phyloP scores from a whole-genome alignment of 1,140 invertebrate genomes.

The Artemia franciscana region DNA sequence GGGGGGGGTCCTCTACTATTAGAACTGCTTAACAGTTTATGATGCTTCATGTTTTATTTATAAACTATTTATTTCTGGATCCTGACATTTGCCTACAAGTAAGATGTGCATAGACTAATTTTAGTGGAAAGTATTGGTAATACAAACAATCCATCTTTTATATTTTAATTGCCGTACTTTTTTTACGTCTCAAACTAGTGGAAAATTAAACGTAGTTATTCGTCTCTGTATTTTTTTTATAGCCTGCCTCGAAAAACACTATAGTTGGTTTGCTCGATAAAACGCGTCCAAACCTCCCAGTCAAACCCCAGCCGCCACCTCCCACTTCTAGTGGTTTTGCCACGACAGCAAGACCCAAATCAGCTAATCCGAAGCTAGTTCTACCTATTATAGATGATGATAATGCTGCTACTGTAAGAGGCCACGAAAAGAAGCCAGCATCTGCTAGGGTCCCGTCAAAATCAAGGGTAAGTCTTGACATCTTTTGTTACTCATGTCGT shows the following conservation, averaged over 20 bases:
- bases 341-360: slow-evolving; percentile 6
- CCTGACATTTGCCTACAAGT: too few relatives aligned
- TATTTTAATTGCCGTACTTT: too few relatives aligned
- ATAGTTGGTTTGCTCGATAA: slow-evolving; percentile 61
- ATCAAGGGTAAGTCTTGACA: slow-evolving; percentile 12
- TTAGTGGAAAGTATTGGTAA: too few relatives aligned
- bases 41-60: too few relatives aligned
- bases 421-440: background rate
- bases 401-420: background rate
- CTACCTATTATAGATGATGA: slow-evolving; percentile 5
- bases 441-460: slow-evolving; percentile 12
- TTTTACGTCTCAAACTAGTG: too few relatives aligned
- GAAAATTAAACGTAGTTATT: too few relatives aligned
- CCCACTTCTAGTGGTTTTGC: slow-evolving; percentile 11
- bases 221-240: slow-evolving; percentile 11
- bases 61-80: too few relatives aligned
- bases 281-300: slow-evolving; percentile 52
- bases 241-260: slow-evolving; percentile 57
- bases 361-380: background rate
- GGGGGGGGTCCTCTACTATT: too few relatives aligned
- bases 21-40: too few relatives aligned
- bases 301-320: slow-evolving; percentile 36
- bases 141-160: too few relatives aligned
- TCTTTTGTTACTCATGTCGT: too few relatives aligned
- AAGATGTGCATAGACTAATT: too few relatives aligned